Percentiles rank a stretch among this genome's conserved stretches.
Evolutionary conservation across 2,888 invertebrate species (phyloP).

Genomic region (Limnephilus marmoratus): DNA sequence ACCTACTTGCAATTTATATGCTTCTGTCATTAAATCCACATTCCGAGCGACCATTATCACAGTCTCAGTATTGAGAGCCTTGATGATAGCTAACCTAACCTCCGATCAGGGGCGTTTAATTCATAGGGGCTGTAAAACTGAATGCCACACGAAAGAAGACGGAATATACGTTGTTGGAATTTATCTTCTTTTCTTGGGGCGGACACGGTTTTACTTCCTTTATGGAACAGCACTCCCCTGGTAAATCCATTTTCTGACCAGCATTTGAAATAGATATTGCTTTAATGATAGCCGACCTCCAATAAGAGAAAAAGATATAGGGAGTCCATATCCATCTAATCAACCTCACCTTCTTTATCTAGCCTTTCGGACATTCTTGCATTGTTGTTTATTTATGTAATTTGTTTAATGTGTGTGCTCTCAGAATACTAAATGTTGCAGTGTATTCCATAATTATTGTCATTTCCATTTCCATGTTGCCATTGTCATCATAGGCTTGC

Average conservation of each 20-base stretch:
- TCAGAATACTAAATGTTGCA: not conserved
- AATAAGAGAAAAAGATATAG: not conserved
- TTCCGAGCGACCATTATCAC: not conserved
- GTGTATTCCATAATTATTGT: not conserved
- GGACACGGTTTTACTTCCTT: not conserved
- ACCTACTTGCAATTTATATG: not conserved
- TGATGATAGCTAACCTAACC: not conserved
- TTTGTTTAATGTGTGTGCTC: not conserved
- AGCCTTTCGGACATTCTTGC: not conserved
- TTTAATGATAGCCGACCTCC: not conserved
- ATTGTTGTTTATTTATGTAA: not conserved
- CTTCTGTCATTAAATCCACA: not conserved
- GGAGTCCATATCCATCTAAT: not conserved
- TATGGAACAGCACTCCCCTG: not conserved
- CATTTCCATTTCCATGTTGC: conserved; percentile 5
- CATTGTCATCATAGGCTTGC: conserved; percentile 61
- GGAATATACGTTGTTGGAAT: too few relatives aligned
- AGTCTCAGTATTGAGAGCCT: not conserved
- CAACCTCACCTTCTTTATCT: not conserved
- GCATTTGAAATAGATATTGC: not conserved
- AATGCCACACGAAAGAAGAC: not conserved
- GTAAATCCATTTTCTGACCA: not conserved
- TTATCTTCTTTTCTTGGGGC: too few relatives aligned
- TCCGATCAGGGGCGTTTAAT: not conserved
- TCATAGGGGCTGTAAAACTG: not conserved